Evolutionary conservation across 2,113 vertebrate species (phyloP), one percentile per base, ranked within the genome.

Genomic region (Pomatostomus ruficeps): DNA sequence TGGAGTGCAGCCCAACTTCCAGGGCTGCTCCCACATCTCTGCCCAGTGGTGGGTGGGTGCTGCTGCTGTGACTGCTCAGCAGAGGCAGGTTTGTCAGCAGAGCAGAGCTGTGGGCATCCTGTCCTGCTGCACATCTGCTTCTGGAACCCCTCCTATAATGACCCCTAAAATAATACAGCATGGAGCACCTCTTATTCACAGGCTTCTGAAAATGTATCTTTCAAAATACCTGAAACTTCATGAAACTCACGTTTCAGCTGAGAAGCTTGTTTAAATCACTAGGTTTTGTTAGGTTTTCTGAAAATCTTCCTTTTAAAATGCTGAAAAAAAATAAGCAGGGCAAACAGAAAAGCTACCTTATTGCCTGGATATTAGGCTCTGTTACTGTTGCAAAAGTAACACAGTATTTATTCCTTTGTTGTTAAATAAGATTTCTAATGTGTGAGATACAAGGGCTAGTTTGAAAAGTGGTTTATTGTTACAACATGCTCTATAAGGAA

Each of bases 1-100:
- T 42, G 14, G 38, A 76, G 71, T 2, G 1, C 70, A 68, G 42
- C 49, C 33, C 0, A 0, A 7, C 22, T 83, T n/a, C 28, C 54
- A n/a, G n/a, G 40, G 26, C 36, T 29, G 6, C 19, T 22, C 46
- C 15, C 17, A 22, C 0, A 0, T 31, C 45, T 91, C 61, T 88
- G 65, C 61, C 38, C 57, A 22, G 31, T 2, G 1, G 3, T 55
- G 59, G 6, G 6, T 40, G 26, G 5, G 51, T 46, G 16, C 4
- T 36, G 43, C 48, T 82, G 46, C 73, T 67, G 61, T 28, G 65
- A 14, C 48, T 42, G 78, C 58, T 89, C 54, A 65, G 67, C 6
- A 2, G 48, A 22, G 9, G 11, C 68, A 52, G 9, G 23, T 85
- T 52, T 61, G 26, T 43, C 46, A 70, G 20, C 3, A 5, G 15